A percentile compares a stretch with the other conserved stretches of the same genome.
phyloP scores from a whole-genome alignment of 2,797 vertebrate genomes.

The Myotis findleyi region DNA sequence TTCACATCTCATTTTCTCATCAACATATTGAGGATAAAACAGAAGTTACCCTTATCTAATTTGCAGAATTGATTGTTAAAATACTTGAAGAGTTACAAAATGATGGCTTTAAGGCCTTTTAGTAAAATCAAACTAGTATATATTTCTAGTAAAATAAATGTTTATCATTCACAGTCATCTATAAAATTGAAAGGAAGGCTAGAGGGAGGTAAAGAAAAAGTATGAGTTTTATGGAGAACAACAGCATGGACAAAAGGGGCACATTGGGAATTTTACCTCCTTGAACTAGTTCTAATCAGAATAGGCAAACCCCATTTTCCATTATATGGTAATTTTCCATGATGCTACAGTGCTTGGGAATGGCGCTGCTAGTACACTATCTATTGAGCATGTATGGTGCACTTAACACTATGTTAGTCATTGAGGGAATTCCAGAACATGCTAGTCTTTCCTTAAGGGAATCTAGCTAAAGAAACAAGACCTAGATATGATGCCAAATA shows the following conservation, averaged over 20 bases:
- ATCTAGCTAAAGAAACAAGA: not conserved
- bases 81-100: not conserved
- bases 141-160: slow-evolving; percentile 18
- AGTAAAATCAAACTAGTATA: slow-evolving; percentile 2
- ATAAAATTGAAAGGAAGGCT: not conserved
- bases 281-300: not conserved
- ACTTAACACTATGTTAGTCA: not conserved
- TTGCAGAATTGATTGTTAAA: not conserved
- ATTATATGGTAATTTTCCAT: not conserved
- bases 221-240: not conserved
- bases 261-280: not conserved
- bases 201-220: not conserved
- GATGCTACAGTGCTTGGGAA: not conserved
- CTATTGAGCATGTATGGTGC: not conserved
- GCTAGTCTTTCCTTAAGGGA: not conserved
- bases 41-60: not conserved
- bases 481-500: not conserved
- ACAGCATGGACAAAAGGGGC: not conserved
- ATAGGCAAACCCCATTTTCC: not conserved
- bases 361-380: not conserved
- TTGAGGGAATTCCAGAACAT: not conserved
- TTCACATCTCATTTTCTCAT: not conserved
- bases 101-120: not conserved
- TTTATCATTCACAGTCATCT: not conserved
- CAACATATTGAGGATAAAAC: not conserved